These are phyloP conservation scores for Todus mexicanus DNA, from an alignment of 2,797 vertebrate species.

Conservation along the genomic window DNA sequence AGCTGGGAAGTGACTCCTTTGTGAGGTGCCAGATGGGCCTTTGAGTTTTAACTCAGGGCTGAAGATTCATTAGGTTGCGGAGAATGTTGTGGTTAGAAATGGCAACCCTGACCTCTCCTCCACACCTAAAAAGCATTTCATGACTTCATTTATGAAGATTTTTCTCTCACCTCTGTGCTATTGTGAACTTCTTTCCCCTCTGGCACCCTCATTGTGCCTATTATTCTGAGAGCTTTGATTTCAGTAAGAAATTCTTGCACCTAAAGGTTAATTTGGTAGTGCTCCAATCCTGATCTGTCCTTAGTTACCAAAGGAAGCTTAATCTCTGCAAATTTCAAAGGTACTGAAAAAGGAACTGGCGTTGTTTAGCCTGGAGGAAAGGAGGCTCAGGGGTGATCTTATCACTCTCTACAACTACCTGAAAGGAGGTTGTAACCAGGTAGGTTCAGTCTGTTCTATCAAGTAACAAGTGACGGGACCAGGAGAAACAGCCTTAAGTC, in stretches of 20 bases:
- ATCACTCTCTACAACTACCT: neutral
- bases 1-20: neutral
- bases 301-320: neutral
- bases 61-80: neutral
- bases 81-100: neutral
- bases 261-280: neutral
- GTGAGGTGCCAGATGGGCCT: neutral
- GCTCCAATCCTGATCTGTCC: neutral
- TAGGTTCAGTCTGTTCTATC: rapidly evolving
- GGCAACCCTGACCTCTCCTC: neutral
- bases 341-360: neutral
- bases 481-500: neutral
- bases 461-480: rapidly evolving
- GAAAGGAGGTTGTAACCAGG: rapidly evolving
- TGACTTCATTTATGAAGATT: neutral
- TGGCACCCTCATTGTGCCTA: neutral
- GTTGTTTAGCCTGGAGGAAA: neutral
- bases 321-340: neutral
- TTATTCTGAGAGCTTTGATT: neutral
- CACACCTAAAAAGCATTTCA: neutral
- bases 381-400: no score
- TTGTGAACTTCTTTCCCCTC: neutral
- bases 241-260: neutral
- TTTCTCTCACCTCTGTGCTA: neutral
- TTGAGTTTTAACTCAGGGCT: neutral